A percentile compares a stretch with the other conserved stretches of the same genome.
Conservation (phyloP, 2,888 invertebrate species). For the Cactoblastis cactorum region DNA sequence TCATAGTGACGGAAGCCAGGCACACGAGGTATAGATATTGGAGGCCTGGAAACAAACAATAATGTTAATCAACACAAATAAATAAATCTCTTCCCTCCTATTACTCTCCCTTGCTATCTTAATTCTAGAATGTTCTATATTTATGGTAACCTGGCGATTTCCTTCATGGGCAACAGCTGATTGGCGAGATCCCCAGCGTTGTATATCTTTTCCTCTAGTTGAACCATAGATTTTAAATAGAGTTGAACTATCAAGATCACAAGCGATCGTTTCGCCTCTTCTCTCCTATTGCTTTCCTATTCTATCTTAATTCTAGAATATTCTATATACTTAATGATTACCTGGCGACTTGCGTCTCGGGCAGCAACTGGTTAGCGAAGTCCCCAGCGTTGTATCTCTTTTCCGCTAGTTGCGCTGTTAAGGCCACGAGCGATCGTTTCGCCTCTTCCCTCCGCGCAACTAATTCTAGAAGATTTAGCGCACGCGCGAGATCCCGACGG, state of each 20-base stretch:
- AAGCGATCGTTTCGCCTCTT: no score
- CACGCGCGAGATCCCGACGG: conserved; percentile 93
- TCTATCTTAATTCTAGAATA: no score
- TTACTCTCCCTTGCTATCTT: no score
- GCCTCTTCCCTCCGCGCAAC: conserved; percentile 94
- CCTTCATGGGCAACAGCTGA: not conserved
- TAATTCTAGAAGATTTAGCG: conserved; percentile 93
- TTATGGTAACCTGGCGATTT: no score
- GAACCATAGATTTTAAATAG: no score
- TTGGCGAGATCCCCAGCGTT: not conserved
- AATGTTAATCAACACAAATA: no score
- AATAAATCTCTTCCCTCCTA: no score
- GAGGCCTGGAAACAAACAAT: no score
- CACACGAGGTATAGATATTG: conserved; percentile 19
- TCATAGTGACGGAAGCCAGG: conserved; percentile 50
- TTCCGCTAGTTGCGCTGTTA: conserved; percentile 94
- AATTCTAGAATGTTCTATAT: no score
- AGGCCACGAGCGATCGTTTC: conserved; percentile 93
- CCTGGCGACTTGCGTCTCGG: conserved; percentile 79
- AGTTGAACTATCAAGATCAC: no score
- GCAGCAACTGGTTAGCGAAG: conserved; percentile 90
- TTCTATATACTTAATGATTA: conserved; percentile 20
- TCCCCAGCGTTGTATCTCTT: conserved; percentile 94
- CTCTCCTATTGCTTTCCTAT: no score
- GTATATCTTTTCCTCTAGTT: no score